Evolutionary conservation across 2,113 vertebrate species (phyloP).

Genomic region (Herpetotheres cachinnans): DNA sequence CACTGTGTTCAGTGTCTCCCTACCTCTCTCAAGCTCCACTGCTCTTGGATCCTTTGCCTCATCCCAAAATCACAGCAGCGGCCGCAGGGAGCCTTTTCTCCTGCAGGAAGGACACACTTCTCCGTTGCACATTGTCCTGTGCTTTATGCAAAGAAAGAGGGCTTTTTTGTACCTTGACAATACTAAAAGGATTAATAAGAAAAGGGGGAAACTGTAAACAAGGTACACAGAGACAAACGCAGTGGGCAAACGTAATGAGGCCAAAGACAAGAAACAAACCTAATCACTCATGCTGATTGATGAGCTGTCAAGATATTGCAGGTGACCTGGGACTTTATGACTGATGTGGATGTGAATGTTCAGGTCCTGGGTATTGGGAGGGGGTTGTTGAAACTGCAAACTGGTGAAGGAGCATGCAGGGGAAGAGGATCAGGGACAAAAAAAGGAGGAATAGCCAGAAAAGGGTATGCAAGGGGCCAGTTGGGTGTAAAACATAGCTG

Average conservation of each 20-base stretch:
- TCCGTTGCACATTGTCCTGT: background rate
- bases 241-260: background rate
- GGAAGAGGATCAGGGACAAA: background rate
- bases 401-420: background rate
- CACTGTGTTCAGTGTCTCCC: no score
- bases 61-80: background rate
- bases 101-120: background rate
- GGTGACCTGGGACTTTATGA: background rate
- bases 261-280: background rate
- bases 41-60: background rate
- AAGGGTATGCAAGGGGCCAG: background rate
- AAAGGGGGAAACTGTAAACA: background rate
- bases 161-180: background rate
- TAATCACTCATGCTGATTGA: background rate
- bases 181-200: background rate
- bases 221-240: background rate
- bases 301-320: background rate
- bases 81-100: background rate
- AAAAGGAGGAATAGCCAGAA: background rate
- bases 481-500: background rate
- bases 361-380: background rate
- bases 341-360: background rate
- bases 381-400: background rate
- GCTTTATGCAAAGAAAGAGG: background rate
- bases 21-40: background rate